A percentile compares a stretch with the other conserved stretches of the same genome.
Evolutionary conservation across 2,797 vertebrate species (phyloP).

Genomic region (Syngnathus acus): DNA sequence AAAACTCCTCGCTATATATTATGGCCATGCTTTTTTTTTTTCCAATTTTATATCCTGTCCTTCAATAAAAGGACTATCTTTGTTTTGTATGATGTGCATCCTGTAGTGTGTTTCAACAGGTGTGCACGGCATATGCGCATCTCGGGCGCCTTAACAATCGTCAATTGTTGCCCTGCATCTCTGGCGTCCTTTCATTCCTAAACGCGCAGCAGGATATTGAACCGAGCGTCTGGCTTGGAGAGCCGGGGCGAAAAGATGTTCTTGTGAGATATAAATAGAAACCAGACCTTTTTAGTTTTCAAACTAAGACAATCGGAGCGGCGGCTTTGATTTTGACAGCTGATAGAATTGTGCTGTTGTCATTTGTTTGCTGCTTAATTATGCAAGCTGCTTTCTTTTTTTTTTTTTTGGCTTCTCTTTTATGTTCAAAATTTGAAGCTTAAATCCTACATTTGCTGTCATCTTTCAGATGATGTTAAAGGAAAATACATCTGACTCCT

Average conservation of each 20-base stretch:
- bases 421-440: conserved; percentile 5
- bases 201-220: conserved; percentile 52
- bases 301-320: conserved; percentile 37
- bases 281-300: conserved; percentile 39
- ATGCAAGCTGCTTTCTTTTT: conserved; percentile 6
- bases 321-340: conserved; percentile 29
- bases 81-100: conserved; percentile 21
- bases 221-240: conserved; percentile 33
- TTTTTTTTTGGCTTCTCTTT: neutral
- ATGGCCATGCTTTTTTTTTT: no score
- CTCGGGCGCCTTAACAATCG: conserved; percentile 13
- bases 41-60: neutral
- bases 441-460: neutral
- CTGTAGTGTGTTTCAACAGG: conserved; percentile 35
- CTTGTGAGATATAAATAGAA: conserved; percentile 58
- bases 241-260: conserved; percentile 36
- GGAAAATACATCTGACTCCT: neutral
- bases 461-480: neutral
- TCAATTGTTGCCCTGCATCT: conserved; percentile 33
- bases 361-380: conserved; percentile 24
- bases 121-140: neutral
- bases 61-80: conserved; percentile 20
- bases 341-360: conserved; percentile 25
- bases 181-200: conserved; percentile 22
- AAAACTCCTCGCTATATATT: neutral